Evolutionary conservation across 2,113 vertebrate genomes (phyloP).

Genomic region (Centropus bengalensis): DNA sequence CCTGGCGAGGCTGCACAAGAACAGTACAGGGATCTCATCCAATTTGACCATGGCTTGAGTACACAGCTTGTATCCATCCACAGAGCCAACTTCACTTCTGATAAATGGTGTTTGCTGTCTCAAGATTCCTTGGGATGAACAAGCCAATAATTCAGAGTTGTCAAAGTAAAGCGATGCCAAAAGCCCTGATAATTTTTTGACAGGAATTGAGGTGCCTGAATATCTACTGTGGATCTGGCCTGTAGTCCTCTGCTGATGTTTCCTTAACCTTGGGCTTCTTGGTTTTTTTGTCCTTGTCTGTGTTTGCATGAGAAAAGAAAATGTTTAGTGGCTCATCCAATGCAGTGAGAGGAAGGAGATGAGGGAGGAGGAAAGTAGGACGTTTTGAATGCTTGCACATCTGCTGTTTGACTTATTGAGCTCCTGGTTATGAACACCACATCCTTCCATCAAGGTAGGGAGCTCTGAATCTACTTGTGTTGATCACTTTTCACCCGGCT

Average conservation of each 20-base stretch:
- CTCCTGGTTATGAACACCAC: neutral
- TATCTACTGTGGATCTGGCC: neutral
- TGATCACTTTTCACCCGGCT: fast-evolving
- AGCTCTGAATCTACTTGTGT: neutral
- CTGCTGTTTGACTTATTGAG: neutral
- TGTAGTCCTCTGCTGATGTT: neutral
- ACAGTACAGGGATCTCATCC: neutral
- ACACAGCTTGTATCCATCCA: neutral
- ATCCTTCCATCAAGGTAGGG: neutral
- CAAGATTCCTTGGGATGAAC: neutral
- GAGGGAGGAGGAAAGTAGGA: neutral
- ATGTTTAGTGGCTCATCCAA: neutral
- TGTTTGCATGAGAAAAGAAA: neutral
- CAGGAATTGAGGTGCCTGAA: neutral
- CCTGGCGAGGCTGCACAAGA: neutral
- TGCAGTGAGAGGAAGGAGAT: neutral
- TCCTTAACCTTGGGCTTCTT: neutral
- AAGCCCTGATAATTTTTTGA: neutral
- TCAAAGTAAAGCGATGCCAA: neutral
- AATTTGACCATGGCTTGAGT: neutral
- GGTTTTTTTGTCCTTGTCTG: neutral
- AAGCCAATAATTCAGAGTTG: neutral
- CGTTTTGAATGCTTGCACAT: neutral
- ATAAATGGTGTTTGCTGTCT: neutral
- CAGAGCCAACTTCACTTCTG: neutral